Conservation (phyloP, 2,888 invertebrate species). For the Andrena haemorrhoa region DNA sequence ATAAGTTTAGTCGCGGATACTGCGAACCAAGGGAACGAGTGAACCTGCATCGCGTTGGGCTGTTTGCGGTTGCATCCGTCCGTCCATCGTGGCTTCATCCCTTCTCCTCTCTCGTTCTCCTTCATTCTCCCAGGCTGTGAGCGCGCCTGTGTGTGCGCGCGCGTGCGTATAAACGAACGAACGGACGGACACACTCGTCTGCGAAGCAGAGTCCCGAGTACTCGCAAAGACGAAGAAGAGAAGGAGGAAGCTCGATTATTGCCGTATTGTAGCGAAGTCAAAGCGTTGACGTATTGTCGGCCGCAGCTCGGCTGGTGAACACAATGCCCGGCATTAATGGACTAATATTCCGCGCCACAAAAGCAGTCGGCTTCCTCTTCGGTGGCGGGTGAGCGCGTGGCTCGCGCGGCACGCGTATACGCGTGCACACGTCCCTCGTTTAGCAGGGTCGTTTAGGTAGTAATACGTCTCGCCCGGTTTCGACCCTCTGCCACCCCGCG, state of each 20-base stretch:
- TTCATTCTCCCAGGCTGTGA: background rate
- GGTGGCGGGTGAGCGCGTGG: slow-evolving; percentile 38
- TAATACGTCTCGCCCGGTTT: slow-evolving; percentile 15
- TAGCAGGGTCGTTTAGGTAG: slow-evolving; percentile 49
- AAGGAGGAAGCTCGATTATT: slow-evolving; percentile 75
- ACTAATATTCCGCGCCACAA: slow-evolving; percentile 74
- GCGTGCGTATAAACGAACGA: slow-evolving; percentile 3
- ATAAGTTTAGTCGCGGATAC: slow-evolving; percentile 31
- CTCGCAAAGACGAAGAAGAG: slow-evolving; percentile 68
- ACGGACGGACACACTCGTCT: background rate
- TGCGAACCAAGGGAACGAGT: slow-evolving; percentile 14
- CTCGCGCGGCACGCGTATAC: no score
- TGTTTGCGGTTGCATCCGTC: slow-evolving; percentile 48
- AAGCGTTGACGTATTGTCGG: slow-evolving; percentile 77
- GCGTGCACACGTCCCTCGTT: slow-evolving; percentile 61
- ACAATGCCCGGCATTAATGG: slow-evolving; percentile 74
- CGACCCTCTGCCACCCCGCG: background rate
- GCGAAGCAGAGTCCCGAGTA: slow-evolving; percentile 33
- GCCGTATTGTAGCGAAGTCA: slow-evolving; percentile 75
- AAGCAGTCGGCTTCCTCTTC: slow-evolving; percentile 68
- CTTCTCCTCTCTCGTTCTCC: no score
- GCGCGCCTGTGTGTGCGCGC: slow-evolving; percentile 4
- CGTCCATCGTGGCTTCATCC: slow-evolving; percentile 23
- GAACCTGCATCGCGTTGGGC: slow-evolving; percentile 12
- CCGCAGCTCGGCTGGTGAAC: slow-evolving; percentile 60